Evolutionary conservation across 2,888 invertebrate genomes (phyloP).

Genomic region (Cerastis leucographa): DNA sequence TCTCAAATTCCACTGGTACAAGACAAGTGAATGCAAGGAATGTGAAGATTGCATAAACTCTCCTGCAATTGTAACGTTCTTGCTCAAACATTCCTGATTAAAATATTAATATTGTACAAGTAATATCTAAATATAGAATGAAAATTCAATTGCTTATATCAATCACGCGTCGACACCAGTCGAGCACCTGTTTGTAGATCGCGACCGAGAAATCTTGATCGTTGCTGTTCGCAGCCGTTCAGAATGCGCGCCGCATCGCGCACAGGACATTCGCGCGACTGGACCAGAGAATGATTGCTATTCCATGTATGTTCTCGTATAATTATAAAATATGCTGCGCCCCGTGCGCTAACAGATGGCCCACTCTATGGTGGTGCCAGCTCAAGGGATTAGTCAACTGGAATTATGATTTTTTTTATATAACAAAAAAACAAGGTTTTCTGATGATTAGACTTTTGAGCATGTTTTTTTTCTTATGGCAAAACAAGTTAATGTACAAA

Average conservation of each 20-base stretch:
- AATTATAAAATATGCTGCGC: slow-evolving; percentile 86
- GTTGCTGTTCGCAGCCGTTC: slow-evolving; percentile 75
- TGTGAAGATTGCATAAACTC: slow-evolving; percentile 53
- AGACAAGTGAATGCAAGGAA: slow-evolving; percentile 43
- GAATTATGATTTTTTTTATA: not conserved
- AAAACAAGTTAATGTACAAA: not conserved
- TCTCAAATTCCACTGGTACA: slow-evolving; percentile 9
- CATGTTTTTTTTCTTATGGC: not conserved
- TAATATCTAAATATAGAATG: slow-evolving; percentile 69
- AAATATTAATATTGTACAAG: slow-evolving; percentile 69
- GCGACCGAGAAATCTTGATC: slow-evolving; percentile 86
- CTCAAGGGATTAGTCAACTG: slow-evolving; percentile 52
- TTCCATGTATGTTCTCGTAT: slow-evolving; percentile 82
- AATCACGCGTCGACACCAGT: slow-evolving; percentile 70
- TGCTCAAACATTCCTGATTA: slow-evolving; percentile 62
- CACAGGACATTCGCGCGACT: slow-evolving; percentile 82
- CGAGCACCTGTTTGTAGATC: slow-evolving; percentile 87
- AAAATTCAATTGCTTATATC: slow-evolving; percentile 69
- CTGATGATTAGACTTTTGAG: not conserved
- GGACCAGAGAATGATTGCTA: slow-evolving; percentile 78
- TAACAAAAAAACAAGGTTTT: not conserved
- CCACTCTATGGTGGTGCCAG: slow-evolving; percentile 69
- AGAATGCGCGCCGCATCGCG: slow-evolving; percentile 81
- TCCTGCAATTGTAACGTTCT: slow-evolving; percentile 56
- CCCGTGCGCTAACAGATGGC: slow-evolving; percentile 84